phyloP scores from a whole-genome alignment of 2,113 vertebrate species.

The Solenodon paradoxus region DNA sequence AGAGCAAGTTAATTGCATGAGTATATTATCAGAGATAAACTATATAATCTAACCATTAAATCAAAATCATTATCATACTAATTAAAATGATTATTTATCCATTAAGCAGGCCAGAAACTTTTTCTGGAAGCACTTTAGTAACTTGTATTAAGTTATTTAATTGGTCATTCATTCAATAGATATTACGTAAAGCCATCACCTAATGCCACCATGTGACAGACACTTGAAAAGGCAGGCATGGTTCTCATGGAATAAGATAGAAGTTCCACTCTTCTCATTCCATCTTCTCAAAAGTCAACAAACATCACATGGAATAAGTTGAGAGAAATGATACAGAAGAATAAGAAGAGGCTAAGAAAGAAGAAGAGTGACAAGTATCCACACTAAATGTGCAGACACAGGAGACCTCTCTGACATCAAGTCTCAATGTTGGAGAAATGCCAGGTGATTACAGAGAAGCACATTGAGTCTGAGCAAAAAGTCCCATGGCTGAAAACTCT shows the following conservation, averaged over 20 bases:
- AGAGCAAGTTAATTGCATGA: constrained; percentile 4
- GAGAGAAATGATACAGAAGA: not conserved
- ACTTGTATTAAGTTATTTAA: not conserved
- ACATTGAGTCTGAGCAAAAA: not conserved
- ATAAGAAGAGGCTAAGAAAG: not conserved
- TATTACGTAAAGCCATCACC: too few relatives aligned
- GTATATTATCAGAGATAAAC: constrained; percentile 22
- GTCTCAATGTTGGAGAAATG: not conserved
- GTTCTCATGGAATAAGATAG: not conserved
- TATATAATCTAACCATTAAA: not conserved
- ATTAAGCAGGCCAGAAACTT: not conserved
- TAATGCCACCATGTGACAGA: not conserved
- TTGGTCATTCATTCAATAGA: not conserved
- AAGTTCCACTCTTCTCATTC: not conserved
- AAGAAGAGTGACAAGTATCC: not conserved
- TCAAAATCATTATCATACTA: not conserved
- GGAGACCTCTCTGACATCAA: not conserved
- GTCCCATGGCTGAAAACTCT: not conserved
- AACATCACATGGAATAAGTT: not conserved
- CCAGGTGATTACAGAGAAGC: not conserved
- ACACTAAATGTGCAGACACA: too few relatives aligned
- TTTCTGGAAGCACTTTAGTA: not conserved
- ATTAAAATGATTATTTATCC: not conserved
- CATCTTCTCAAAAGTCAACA: not conserved
- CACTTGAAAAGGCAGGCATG: not conserved